Conservation (phyloP, 2,797 vertebrate species). For the Crax fasciolata region DNA sequence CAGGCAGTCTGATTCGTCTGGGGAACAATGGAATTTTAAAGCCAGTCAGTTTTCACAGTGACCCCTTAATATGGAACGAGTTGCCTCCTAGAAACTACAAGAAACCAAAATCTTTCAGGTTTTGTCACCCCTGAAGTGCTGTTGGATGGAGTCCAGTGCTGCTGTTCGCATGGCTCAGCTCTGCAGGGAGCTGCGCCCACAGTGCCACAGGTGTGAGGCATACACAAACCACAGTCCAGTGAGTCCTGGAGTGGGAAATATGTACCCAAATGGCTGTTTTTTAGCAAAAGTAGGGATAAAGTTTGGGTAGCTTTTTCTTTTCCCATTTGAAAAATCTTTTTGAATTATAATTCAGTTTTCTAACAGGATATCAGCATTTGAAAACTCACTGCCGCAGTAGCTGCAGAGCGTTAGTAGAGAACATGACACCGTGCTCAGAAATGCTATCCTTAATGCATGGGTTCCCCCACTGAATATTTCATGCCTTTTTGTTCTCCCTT, state of each 20-base stretch:
- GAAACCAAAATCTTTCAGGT: neutral
- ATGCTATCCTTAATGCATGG: neutral
- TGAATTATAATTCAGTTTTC: neutral
- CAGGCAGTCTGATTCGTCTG: accelerated
- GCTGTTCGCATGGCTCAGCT: neutral
- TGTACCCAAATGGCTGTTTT: neutral
- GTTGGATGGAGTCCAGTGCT: neutral
- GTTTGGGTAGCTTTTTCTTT: neutral
- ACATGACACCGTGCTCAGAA: neutral
- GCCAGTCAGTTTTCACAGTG: neutral
- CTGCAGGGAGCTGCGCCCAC: no score
- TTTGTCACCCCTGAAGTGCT: neutral
- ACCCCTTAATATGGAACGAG: neutral
- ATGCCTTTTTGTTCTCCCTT: constrained; percentile 11
- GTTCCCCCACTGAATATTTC: neutral
- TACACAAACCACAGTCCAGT: neutral
- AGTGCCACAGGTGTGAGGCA: neutral
- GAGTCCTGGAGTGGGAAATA: neutral
- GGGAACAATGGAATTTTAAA: neutral
- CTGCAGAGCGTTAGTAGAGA: neutral
- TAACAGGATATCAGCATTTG: neutral
- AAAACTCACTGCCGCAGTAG: neutral
- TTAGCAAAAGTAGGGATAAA: neutral
- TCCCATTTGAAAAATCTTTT: neutral
- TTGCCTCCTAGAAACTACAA: neutral